These are phyloP conservation scores for Prietella phreatophila DNA, from an alignment of 2,113 vertebrate genomes.

Conservation along the genomic window DNA sequence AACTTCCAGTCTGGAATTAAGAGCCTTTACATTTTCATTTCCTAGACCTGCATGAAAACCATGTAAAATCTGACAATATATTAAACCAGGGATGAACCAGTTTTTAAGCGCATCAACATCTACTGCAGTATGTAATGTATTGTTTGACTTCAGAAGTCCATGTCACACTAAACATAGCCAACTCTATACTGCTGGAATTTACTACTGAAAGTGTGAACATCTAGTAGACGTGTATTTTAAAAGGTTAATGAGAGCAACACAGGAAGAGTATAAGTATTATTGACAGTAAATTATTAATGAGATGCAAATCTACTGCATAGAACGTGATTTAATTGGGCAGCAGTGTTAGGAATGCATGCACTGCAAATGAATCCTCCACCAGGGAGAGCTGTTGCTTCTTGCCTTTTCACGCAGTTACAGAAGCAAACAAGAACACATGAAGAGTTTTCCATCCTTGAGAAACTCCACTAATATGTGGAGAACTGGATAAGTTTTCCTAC, in stretches of 20 bases:
- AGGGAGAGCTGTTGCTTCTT: constrained; percentile 30
- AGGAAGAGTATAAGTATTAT: constrained; percentile 14
- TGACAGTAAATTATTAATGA: constrained; percentile 46
- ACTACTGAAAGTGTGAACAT: background rate
- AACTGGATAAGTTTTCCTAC: background rate
- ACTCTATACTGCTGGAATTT: background rate
- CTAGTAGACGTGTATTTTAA: constrained; percentile 1
- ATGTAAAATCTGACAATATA: background rate
- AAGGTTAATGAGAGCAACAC: constrained; percentile 38
- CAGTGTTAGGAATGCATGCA: background rate
- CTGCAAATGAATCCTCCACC: constrained; percentile 22
- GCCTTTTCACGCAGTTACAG: background rate
- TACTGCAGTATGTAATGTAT: background rate
- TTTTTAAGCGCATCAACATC: constrained; percentile 29
- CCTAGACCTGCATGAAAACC: background rate
- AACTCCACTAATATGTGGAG: background rate
- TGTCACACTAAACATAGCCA: constrained; percentile 36
- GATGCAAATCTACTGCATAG: constrained; percentile 25
- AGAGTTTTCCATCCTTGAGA: background rate
- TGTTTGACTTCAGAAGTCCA: background rate
- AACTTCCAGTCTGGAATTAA: background rate
- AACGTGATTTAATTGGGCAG: constrained; percentile 11
- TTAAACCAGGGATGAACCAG: background rate
- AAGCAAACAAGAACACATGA: background rate
- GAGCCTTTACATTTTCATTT: background rate